These are phyloP conservation scores for Rhinichthys osculus DNA, from an alignment of 2,797 vertebrate species.

Conservation along the genomic window DNA sequence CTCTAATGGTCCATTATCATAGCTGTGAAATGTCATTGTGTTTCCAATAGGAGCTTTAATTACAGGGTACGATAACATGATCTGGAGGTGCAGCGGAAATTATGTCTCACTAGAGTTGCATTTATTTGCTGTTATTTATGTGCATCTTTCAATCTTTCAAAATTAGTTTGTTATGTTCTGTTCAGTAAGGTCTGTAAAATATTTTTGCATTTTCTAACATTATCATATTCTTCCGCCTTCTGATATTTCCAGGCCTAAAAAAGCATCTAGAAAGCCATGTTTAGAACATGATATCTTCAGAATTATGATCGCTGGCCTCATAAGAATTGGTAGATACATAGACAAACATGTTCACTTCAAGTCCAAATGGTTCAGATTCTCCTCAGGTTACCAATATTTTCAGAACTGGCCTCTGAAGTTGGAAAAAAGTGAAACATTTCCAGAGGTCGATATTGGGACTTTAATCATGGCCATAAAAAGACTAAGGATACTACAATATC, in stretches of 20 bases:
- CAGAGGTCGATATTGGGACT: not conserved
- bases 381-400: not conserved
- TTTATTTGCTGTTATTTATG: not conserved
- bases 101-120: not conserved
- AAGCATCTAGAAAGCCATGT: not conserved
- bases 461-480: not conserved
- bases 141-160: not conserved
- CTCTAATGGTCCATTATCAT: slow-evolving; percentile 21
- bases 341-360: not conserved
- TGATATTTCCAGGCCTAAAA: not conserved
- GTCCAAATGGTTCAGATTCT: not conserved
- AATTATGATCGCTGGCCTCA: not conserved
- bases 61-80: slow-evolving; percentile 8
- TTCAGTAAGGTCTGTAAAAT: not conserved
- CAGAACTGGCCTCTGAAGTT: not conserved
- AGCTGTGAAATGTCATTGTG: slow-evolving; percentile 3
- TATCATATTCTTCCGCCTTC: not conserved
- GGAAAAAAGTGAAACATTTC: not conserved
- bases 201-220: not conserved
- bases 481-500: not conserved
- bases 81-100: slow-evolving; percentile 1
- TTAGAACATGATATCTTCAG: not conserved
- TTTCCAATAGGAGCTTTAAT: slow-evolving; percentile 12
- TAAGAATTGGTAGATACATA: not conserved
- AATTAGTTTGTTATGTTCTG: not conserved